These are phyloP conservation scores for Brachypteracias leptosomus DNA, from an alignment of 2,113 vertebrate species.

Conservation along the genomic window DNA sequence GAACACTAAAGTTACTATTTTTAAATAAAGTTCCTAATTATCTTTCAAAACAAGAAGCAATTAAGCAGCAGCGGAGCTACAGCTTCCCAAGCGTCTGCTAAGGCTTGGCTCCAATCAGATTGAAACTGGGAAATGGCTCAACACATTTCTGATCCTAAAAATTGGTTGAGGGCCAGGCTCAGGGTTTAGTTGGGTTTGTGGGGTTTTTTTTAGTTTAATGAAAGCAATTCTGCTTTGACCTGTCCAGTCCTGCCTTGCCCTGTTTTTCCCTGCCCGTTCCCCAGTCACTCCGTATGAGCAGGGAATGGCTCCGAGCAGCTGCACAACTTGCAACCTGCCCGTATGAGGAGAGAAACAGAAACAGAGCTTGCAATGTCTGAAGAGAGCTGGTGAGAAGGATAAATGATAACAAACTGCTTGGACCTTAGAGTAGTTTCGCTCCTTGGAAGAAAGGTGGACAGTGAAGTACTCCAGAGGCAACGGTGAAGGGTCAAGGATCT, in stretches of 20 bases:
- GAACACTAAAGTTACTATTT: constrained; percentile 67
- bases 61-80: constrained; percentile 27
- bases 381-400: neutral
- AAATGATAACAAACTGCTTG: neutral
- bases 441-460: neutral
- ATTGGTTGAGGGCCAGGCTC: neutral
- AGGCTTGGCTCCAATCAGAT: constrained; percentile 8
- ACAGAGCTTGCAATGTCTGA: accelerated
- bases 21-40: constrained; percentile 61
- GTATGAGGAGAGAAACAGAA: accelerated
- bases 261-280: neutral
- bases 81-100: neutral
- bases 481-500: neutral
- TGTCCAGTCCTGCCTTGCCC: constrained; percentile 12
- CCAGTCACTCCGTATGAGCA: too few species aligned
- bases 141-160: constrained; percentile 49
- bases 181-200: neutral
- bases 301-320: accelerated
- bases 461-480: neutral
- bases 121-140: constrained; percentile 52
- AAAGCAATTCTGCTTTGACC: constrained; percentile 11
- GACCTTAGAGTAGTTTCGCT: neutral
- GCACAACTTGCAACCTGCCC: accelerated
- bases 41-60: constrained; percentile 58
- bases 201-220: neutral